Evolutionary conservation across 1,140 invertebrate species (phyloP).

Genomic region (Lordiphosa mommai): DNA sequence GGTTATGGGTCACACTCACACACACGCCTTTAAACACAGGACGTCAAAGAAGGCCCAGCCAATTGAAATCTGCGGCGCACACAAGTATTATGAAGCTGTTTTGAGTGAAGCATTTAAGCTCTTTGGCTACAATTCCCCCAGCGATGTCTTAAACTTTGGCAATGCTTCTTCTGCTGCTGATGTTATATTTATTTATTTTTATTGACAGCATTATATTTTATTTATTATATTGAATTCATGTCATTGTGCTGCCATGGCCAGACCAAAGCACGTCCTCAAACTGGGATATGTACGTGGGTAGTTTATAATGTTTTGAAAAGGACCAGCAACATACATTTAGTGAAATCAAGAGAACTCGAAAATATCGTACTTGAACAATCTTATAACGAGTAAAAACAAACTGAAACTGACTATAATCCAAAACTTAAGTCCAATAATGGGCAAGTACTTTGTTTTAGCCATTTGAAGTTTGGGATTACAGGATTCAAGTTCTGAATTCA

Average conservation of each 20-base stretch:
- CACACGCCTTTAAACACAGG: conserved; percentile 4
- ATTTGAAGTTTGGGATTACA: too few species aligned
- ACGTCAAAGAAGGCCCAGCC: background rate
- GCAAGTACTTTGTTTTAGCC: too few species aligned
- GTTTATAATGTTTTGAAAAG: background rate
- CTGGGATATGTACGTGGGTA: background rate
- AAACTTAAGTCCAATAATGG: too few species aligned
- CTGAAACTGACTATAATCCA: too few species aligned
- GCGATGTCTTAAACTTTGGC: conserved; percentile 45
- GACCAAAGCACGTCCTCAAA: conserved; percentile 17
- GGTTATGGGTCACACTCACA: conserved; percentile 15
- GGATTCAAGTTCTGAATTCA: too few species aligned
- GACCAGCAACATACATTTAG: background rate
- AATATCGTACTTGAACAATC: too few species aligned
- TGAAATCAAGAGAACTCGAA: too few species aligned
- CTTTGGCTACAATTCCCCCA: conserved; percentile 51
- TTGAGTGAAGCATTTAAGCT: conserved; percentile 66
- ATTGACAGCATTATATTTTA: conserved; percentile 78
- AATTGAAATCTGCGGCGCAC: conserved; percentile 52
- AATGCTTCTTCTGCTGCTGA: conserved; percentile 27
- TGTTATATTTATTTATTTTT: conserved; percentile 75
- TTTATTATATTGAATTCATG: conserved; percentile 78
- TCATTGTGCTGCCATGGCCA: conserved; percentile 72
- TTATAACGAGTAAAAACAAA: too few species aligned
- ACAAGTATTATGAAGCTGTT: conserved; percentile 74